Evolutionary conservation across 1,140 invertebrate genomes (phyloP).

Genomic region (Apis cerana): DNA sequence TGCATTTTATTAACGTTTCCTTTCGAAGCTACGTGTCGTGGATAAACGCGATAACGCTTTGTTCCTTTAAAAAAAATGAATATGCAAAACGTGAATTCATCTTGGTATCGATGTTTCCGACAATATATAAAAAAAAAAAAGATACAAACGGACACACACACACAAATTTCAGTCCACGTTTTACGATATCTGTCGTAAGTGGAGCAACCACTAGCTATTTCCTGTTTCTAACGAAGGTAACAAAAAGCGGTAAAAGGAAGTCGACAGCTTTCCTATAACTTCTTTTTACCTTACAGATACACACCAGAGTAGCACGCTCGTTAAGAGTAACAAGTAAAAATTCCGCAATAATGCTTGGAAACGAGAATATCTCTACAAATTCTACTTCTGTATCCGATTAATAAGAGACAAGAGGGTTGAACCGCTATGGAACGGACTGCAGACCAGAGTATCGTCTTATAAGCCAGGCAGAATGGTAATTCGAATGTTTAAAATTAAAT

Average conservation of each 20-base stretch:
- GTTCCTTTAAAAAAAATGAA: too few species aligned
- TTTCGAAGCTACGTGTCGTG: neutral
- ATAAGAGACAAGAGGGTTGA: too few species aligned
- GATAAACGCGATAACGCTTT: neutral
- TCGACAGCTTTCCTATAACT: neutral
- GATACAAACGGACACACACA: too few species aligned
- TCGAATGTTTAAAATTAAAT: too few species aligned
- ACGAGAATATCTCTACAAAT: neutral
- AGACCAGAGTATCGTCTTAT: too few species aligned
- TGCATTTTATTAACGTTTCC: neutral
- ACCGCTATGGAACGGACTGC: too few species aligned
- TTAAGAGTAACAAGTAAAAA: neutral
- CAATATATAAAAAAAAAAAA: neutral
- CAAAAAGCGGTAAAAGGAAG: neutral
- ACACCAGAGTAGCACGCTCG: neutral
- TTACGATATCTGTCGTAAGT: neutral
- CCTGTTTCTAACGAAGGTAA: neutral
- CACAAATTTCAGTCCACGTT: neutral
- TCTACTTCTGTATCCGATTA: neutral
- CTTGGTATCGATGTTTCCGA: neutral
- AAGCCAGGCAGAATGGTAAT: too few species aligned
- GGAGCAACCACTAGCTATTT: neutral
- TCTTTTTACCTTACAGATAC: neutral
- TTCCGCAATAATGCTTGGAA: neutral
- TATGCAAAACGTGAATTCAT: neutral